A percentile compares a stretch with the other conserved stretches of the same genome.
Evolutionary conservation across 2,113 vertebrate genomes (phyloP).

Genomic region (Nothoprocta perdicaria): DNA sequence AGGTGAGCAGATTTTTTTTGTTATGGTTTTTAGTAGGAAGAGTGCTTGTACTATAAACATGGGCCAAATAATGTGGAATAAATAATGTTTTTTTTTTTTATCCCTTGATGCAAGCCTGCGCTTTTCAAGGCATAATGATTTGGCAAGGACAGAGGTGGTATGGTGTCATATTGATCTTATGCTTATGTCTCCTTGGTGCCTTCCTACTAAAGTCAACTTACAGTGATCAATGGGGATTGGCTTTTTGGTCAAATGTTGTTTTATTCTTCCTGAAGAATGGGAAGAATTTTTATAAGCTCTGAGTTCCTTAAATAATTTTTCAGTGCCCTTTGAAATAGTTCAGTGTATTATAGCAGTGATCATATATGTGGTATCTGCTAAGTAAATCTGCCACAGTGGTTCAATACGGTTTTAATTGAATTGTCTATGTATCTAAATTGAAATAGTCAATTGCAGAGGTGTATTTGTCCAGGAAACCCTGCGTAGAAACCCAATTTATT

Average conservation of each 20-base stretch:
- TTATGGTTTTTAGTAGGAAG: neutral
- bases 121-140: neutral
- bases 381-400: slow-evolving; percentile 45
- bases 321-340: slow-evolving; percentile 34
- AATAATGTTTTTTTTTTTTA: neutral
- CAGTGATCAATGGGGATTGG: neutral
- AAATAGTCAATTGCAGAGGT: slow-evolving; percentile 46
- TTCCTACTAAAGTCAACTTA: neutral
- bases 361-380: neutral
- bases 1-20: neutral
- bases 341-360: neutral
- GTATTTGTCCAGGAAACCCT: slow-evolving; percentile 28
- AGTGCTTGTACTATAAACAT: neutral
- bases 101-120: neutral
- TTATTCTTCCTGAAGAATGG: neutral
- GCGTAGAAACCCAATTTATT: slow-evolving; percentile 45
- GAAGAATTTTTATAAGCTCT: slow-evolving; percentile 1
- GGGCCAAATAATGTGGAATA: neutral
- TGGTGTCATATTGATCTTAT: neutral
- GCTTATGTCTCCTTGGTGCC: neutral
- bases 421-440: slow-evolving; percentile 61
- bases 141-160: neutral
- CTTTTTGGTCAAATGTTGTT: neutral
- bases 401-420: slow-evolving; percentile 67
- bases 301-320: slow-evolving; percentile 2